phyloP scores from a whole-genome alignment of 2,797 vertebrate genomes.

The Nyctibius grandis region DNA sequence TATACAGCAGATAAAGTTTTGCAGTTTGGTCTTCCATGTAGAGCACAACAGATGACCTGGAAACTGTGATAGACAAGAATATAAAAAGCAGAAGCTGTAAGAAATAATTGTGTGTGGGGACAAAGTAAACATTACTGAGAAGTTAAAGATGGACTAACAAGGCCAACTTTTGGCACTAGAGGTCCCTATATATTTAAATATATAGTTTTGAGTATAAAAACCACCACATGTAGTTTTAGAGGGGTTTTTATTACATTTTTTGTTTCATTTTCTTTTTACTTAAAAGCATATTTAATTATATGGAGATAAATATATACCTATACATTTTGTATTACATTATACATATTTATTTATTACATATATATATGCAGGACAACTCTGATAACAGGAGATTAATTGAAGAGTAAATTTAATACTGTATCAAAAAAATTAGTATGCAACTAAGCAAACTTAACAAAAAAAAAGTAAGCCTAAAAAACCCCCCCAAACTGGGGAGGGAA shows the following conservation, averaged over 20 bases:
- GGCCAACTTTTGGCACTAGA: neutral
- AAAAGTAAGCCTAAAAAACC: rapidly evolving
- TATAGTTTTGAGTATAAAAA: neutral
- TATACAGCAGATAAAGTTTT: neutral
- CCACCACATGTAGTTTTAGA: rapidly evolving
- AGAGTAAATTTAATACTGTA: neutral
- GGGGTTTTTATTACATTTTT: neutral
- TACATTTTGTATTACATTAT: neutral
- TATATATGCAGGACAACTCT: neutral
- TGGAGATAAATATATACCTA: neutral
- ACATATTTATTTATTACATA: neutral
- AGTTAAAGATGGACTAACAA: neutral
- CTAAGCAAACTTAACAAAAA: neutral
- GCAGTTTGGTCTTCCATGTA: neutral
- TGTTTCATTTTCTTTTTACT: neutral
- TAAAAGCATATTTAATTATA: neutral
- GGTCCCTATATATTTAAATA: neutral
- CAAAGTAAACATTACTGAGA: neutral
- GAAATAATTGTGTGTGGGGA: neutral
- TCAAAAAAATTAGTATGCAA: neutral
- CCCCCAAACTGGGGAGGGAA: rapidly evolving
- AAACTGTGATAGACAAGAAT: neutral
- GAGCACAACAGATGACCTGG: neutral
- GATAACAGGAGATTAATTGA: neutral
- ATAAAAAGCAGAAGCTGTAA: neutral